Evolutionary conservation across 2,113 vertebrate genomes (phyloP).

Genomic region (Xiphorhynchus elegans): DNA sequence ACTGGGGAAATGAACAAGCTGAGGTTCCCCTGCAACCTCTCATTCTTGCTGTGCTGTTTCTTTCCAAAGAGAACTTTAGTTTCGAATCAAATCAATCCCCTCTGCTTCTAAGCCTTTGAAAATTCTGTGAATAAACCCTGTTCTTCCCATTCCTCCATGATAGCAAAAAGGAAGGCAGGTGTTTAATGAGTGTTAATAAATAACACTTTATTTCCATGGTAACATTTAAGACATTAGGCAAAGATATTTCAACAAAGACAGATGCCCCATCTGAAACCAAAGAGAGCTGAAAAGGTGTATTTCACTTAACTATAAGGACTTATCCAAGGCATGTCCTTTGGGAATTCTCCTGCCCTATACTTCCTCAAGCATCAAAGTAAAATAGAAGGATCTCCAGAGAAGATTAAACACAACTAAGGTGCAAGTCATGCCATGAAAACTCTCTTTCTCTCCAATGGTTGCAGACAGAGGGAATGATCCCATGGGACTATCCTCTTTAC

Average conservation of each 20-base stretch:
- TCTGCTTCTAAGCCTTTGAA: neutral
- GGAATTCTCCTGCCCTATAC: neutral
- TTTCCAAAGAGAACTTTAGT: neutral
- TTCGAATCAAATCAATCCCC: neutral
- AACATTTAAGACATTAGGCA: neutral
- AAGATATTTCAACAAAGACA: neutral
- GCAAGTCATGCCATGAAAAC: neutral
- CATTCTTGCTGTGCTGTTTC: neutral
- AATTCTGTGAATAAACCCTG: neutral
- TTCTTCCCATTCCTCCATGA: neutral
- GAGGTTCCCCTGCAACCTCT: neutral
- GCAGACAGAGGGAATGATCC: neutral
- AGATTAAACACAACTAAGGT: neutral
- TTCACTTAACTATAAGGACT: neutral
- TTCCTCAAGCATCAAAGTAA: neutral
- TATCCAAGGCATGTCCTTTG: neutral
- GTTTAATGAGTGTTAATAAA: slow-evolving; percentile 7
- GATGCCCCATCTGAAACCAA: neutral
- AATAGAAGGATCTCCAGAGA: neutral
- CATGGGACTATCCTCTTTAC: neutral
- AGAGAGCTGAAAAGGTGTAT: neutral
- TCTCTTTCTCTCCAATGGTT: neutral
- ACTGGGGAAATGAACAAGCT: neutral
- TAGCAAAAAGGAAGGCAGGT: neutral
- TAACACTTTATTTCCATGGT: slow-evolving; percentile 20